These are phyloP conservation scores for Tringa solitaria DNA, from an alignment of 2,113 vertebrate genomes.

Conservation along the genomic window DNA sequence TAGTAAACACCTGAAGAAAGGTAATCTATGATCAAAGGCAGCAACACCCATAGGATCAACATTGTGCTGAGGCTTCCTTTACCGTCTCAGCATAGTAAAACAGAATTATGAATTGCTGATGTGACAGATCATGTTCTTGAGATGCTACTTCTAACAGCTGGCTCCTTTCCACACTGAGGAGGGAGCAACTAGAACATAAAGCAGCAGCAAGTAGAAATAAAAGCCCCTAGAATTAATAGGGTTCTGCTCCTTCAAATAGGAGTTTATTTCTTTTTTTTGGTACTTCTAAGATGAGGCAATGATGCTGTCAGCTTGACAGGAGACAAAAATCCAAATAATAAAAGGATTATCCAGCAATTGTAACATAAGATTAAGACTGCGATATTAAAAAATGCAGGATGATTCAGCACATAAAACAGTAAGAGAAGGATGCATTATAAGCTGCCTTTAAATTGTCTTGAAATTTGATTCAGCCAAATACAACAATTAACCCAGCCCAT, in stretches of 20 bases:
- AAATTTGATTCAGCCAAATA: neutral
- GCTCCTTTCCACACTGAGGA: neutral
- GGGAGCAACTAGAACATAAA: neutral
- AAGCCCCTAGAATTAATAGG: neutral
- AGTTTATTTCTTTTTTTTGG: neutral
- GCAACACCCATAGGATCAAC: neutral
- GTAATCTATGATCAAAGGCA: constrained; percentile 11
- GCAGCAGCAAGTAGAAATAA: neutral
- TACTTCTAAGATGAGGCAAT: neutral
- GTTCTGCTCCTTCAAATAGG: neutral
- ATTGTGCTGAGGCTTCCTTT: neutral
- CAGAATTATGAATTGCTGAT: neutral
- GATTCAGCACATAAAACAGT: neutral
- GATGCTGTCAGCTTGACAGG: neutral
- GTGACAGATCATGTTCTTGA: neutral
- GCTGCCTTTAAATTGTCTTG: neutral
- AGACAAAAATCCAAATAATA: neutral
- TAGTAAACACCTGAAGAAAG: neutral
- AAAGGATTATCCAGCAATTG: neutral
- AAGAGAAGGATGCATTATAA: neutral
- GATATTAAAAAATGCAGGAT: neutral
- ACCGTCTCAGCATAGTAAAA: neutral
- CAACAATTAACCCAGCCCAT: neutral
- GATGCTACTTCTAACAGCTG: neutral
- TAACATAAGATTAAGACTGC: neutral